Base-by-base conservation (phyloP, 2,113 vertebrate genomes). In the Dryoscopus gambensis region DNA sequence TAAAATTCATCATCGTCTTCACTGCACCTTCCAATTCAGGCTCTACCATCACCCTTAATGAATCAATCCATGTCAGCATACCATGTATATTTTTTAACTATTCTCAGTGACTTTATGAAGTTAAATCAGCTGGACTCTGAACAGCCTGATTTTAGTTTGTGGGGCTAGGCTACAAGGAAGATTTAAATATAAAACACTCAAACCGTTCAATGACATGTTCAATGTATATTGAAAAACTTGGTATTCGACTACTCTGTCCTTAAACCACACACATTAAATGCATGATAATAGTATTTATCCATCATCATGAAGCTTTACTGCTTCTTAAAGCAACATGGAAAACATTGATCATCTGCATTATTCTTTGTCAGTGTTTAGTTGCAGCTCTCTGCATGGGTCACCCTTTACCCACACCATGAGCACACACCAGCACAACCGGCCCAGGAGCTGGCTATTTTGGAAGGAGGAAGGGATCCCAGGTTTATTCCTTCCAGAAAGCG, bases 1-100 rank as follows among this genome's bases (percentile, higher is more conserved):
- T 97, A 93, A 96, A 97, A 96, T 96, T 97, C 94, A 96, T 94
- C 87, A 85, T 95, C 10, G 0, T 92, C 94, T 92, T 95, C 90
- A n/a, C 82, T 96, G 77, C 70, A 87, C 81, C 84, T 95, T 84
- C 70, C 73, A 90, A 10, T 95, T 85, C 87, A 93, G 71, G 44
- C n/a, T 84, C 63, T 63, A 49, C 86, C 46, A 75, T 81, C 82
- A 81, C 42, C 55, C 60, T 86, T 93, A 92, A 84, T 95, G 65
- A 96, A 86, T 94, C 91, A 85, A 30, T 94, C 78, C 9, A 5
- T 93, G 91, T 76, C 82, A 87, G 59, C 27, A 16, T 59, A 68
- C 60, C 62, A 65, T 62, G 30, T 84, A 30, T 76, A 37, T 75
- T 33, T 63, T 97, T 95, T 50, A 76, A 88, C 33, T 77, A 12